A percentile compares a stretch with the other conserved stretches of the same genome.
These are phyloP conservation scores for Drosophila sp. DNA, from an alignment of 1,140 invertebrate genomes.

Conservation along the genomic window DNA sequence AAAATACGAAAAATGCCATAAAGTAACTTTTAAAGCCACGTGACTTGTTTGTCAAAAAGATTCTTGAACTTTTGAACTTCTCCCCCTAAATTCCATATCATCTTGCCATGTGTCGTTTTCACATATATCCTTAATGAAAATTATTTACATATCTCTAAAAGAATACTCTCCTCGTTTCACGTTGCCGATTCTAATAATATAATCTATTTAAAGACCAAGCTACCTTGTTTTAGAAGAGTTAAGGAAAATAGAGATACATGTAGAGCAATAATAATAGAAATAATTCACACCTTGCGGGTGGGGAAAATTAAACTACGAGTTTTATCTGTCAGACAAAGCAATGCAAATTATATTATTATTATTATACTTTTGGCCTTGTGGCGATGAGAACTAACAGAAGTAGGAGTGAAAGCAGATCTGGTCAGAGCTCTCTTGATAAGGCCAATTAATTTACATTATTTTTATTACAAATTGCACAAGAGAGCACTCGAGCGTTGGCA, in stretches of 20 bases:
- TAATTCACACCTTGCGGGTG: conserved; percentile 44
- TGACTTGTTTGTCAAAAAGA: conserved; percentile 42
- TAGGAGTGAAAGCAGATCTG: not conserved
- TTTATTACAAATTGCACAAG: conserved; percentile 69
- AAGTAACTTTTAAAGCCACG: conserved; percentile 39
- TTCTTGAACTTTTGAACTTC: conserved; percentile 36
- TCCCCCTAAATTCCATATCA: not conserved
- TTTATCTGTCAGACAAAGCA: conserved; percentile 33
- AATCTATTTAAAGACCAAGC: conserved; percentile 1
- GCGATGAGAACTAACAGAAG: not conserved
- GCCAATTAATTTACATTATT: conserved; percentile 79
- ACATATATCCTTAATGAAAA: conserved; percentile 48
- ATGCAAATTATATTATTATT: conserved; percentile 67
- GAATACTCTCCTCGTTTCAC: not conserved
- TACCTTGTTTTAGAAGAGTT: not conserved
- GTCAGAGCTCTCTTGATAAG: conserved; percentile 20
- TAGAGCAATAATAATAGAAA: conserved; percentile 35
- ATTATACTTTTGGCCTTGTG: conserved; percentile 31
- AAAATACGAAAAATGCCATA: conserved; percentile 43
- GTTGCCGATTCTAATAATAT: not conserved
- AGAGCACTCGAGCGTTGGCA: conserved; percentile 13
- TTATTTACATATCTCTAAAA: conserved; percentile 20
- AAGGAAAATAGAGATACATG: not conserved
- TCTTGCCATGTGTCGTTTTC: conserved; percentile 2
- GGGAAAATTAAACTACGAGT: conserved; percentile 22